Evolutionary conservation across 2,113 vertebrate genomes (phyloP).

Genomic region (Chunga burmeisteri): DNA sequence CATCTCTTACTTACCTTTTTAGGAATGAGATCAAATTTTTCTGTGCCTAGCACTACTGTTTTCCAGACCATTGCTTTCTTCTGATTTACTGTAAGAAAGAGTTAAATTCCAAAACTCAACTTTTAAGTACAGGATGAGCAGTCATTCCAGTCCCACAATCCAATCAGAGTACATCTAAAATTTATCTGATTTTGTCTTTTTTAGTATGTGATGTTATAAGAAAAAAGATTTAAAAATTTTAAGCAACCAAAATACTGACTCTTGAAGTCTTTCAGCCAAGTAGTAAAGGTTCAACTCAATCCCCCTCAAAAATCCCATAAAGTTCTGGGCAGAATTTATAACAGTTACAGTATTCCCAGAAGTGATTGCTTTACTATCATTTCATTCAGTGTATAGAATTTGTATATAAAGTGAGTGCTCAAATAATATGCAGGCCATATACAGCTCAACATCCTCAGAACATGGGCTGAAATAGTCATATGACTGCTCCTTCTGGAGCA

Average conservation of each 20-base stretch:
- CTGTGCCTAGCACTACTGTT: conserved; percentile 41
- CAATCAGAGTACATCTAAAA: neutral
- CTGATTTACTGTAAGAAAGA: conserved; percentile 66
- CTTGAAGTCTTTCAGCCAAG: neutral
- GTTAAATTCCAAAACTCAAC: neutral
- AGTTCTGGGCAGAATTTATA: neutral
- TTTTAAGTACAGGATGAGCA: neutral
- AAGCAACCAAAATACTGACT: neutral
- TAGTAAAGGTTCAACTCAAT: neutral
- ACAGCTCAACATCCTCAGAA: neutral
- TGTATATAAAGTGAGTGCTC: neutral
- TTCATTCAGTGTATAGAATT: neutral
- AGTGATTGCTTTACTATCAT: neutral
- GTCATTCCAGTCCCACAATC: neutral
- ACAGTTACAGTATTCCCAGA: neutral
- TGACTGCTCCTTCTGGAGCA: neutral
- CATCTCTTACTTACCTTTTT: neutral
- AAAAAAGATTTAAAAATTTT: neutral
- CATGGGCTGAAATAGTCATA: neutral
- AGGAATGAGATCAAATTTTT: conserved; percentile 47
- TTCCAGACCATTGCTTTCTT: conserved; percentile 53
- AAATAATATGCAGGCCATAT: neutral
- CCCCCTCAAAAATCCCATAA: neutral
- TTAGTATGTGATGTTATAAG: neutral
- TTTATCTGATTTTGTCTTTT: neutral